Base-by-base conservation (phyloP, 2,113 vertebrate species). In the Casuarius casuarius region DNA sequence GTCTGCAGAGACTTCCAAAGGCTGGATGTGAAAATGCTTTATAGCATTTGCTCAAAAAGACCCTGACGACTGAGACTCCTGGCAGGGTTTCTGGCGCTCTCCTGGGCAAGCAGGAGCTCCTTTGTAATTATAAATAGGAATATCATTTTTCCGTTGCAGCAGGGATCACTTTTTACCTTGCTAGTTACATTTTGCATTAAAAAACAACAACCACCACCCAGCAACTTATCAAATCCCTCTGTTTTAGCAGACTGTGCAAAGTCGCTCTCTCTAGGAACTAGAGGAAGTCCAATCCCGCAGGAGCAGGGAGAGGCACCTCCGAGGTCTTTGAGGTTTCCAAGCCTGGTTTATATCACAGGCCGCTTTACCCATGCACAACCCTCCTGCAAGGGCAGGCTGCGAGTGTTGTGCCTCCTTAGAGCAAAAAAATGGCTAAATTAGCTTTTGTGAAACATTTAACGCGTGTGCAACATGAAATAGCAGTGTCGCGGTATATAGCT, bases 371-470 rank as follows among this genome's bases (percentile, higher is more conserved):
- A 12, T 1, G 0, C 26, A 2, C 3, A 76, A 66, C 73, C 59
- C 49, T 83, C 68, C 48, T 81, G 54, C 35, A 77, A 35, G 85
- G 80, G 5, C n/a, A 23, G 56, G 46, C 65, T 93, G 23, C 84
- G 89, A 87, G 89, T 95, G 92, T 92, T 94, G 33, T 90, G 76
- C 59, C 65, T 95, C 89, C 72, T 81, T 81, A 31, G 38, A 73
- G 81, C 70, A 89, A 89, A 49, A 56, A 92, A 96, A 87, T 59
- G 66, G 89, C 91, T 92, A 65, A 61, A 91, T 96, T 87, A 82
- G 58, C 70, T 95, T 87, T 48, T 5, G 5, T 59, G 74, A 82
- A 89, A 49, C 0, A 0, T 92, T 81, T 91, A 79, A 84, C 82
- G 84, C 72, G 73, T 28, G 65, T 82, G 89, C 81, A 48, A 61